These are phyloP conservation scores for Enteromius thamalakanensis DNA, from an alignment of 2,797 vertebrate species.

Conservation along the genomic window DNA sequence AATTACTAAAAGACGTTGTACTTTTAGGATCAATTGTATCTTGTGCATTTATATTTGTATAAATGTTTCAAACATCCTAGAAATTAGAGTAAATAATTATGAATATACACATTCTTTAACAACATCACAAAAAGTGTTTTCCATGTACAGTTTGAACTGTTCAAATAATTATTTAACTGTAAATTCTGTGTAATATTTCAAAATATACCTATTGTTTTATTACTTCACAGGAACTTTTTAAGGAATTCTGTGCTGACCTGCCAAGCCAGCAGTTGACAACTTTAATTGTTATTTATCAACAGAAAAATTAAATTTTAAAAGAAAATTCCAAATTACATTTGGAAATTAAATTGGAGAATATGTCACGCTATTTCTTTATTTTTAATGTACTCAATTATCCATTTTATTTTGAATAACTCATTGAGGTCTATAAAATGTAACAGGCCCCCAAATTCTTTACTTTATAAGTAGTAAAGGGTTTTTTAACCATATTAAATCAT, in stretches of 20 bases:
- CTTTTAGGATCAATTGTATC: too few relatives aligned
- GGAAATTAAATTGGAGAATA: not conserved
- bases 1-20: not conserved
- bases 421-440: not conserved
- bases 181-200: not conserved
- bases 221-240: not conserved
- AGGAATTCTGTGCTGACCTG: too few relatives aligned
- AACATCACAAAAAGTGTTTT: not conserved
- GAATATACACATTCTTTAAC: not conserved
- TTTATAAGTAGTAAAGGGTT: not conserved
- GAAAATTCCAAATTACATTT: not conserved
- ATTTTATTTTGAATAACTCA: conserved; percentile 1
- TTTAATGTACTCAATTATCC: not conserved
- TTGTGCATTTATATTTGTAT: too few relatives aligned
- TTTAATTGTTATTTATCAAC: not conserved
- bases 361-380: not conserved
- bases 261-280: too few relatives aligned
- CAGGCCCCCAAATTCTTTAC: not conserved
- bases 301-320: not conserved
- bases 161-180: not conserved
- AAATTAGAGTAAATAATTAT: too few relatives aligned
- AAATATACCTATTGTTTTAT: not conserved
- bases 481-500: not conserved
- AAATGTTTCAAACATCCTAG: too few relatives aligned
- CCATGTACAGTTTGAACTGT: not conserved